These are phyloP conservation scores for Phragmatobia fuliginosa DNA, from an alignment of 2,888 invertebrate species.

Conservation along the genomic window DNA sequence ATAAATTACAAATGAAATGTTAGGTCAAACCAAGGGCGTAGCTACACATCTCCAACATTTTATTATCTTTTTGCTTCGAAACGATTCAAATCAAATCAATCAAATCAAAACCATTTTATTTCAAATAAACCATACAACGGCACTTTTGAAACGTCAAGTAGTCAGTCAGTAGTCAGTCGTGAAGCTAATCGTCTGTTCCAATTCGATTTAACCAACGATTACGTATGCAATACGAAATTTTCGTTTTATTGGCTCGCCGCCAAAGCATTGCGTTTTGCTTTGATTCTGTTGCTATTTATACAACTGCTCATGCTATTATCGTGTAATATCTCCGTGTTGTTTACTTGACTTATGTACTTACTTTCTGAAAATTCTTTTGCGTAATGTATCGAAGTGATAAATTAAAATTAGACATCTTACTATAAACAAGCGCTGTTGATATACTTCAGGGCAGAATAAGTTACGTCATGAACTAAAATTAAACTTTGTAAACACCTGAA, in stretches of 20 bases:
- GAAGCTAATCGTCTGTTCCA: no score
- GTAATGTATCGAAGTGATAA: conserved; percentile 19
- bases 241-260: conserved; percentile 67
- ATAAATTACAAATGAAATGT: conserved; percentile 28
- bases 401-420: conserved; percentile 12
- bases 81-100: no score
- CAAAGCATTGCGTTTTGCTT: conserved; percentile 71
- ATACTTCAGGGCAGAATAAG: conserved; percentile 26
- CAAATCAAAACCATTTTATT: no score
- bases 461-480: conserved; percentile 17
- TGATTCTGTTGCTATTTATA: conserved; percentile 74
- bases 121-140: no score
- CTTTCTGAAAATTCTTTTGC: conserved; percentile 24
- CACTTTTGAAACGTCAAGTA: no score
- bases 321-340: conserved; percentile 65
- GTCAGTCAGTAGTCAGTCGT: no score
- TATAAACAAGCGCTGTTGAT: conserved; percentile 8
- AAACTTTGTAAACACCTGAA: conserved; percentile 16
- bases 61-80: conserved; percentile 35
- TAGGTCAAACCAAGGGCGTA: conserved; percentile 39
- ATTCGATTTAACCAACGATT: conserved; percentile 54
- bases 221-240: conserved; percentile 69
- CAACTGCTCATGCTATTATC: conserved; percentile 69
- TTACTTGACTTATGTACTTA: conserved; percentile 52
- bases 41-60: conserved; percentile 32